Evolutionary conservation across 2,797 vertebrate genomes (phyloP).

Genomic region (Aselliscus stoliczkanus): DNA sequence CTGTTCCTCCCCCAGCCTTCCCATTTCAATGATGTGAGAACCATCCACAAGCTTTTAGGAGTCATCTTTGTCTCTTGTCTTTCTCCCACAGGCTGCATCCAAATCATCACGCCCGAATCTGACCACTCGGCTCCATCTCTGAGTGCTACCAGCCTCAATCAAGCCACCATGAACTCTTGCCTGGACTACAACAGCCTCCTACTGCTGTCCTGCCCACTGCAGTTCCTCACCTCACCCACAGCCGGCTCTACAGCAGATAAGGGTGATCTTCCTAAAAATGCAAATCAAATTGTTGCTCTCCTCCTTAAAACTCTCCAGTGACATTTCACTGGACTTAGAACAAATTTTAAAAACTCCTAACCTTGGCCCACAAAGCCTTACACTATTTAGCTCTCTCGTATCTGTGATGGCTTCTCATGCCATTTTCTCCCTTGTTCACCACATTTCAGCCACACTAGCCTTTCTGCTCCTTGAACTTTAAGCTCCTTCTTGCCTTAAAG

Average conservation of each 20-base stretch:
- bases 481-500: background rate
- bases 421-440: background rate
- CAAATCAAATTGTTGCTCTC: background rate
- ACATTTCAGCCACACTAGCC: background rate
- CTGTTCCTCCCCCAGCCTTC: background rate
- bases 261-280: background rate
- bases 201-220: background rate
- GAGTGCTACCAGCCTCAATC: background rate
- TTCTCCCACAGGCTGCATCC: background rate
- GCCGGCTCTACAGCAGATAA: background rate
- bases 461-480: slow-evolving; percentile 1
- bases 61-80: background rate
- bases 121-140: background rate
- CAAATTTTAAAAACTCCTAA: background rate
- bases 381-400: background rate
- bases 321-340: background rate
- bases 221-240: background rate
- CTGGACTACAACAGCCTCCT: background rate
- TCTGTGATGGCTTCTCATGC: background rate
- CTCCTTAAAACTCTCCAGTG: background rate
- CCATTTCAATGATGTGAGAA: background rate
- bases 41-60: background rate
- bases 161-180: background rate
- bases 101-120: background rate
- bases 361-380: background rate